Percentiles rank a stretch among this genome's conserved stretches.
Evolutionary conservation across 2,888 invertebrate genomes (phyloP).

Genomic region (Sussaba pulchella): DNA sequence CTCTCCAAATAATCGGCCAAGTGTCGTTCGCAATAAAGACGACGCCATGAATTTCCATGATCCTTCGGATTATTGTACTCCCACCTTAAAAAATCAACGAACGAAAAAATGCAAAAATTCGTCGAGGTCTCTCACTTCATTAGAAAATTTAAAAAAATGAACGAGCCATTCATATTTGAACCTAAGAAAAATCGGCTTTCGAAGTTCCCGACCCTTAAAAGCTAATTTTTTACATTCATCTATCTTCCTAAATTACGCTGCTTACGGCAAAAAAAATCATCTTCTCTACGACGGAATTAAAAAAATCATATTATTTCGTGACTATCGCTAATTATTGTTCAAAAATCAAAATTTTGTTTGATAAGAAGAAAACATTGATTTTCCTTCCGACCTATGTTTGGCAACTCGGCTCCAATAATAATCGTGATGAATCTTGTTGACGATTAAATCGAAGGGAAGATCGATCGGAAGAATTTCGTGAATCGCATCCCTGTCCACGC

Average conservation of each 20-base stretch:
- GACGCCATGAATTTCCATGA: constrained; percentile 80
- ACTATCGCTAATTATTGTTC: not conserved
- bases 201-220: no score
- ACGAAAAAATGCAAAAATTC: not conserved
- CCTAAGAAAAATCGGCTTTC: no score
- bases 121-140: not conserved
- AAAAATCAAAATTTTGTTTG: not conserved
- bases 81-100: constrained; percentile 73
- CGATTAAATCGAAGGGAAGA: constrained; percentile 85
- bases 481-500: constrained; percentile 86
- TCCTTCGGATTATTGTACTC: constrained; percentile 73
- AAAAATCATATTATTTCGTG: not conserved
- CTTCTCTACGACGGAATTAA: no score
- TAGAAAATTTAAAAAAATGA: no score
- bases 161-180: no score
- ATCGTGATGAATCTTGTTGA: constrained; percentile 85
- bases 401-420: constrained; percentile 88
- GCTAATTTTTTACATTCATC: no score
- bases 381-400: constrained; percentile 75
- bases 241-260: no score
- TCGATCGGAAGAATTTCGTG: constrained; percentile 87
- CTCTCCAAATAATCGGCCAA: constrained; percentile 80
- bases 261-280: no score
- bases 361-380: not conserved
- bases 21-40: constrained; percentile 81